A percentile compares a stretch with the other conserved stretches of the same genome.
Evolutionary conservation across 2,888 invertebrate species (phyloP).

Genomic region (Leptinotarsa rubiginosa): DNA sequence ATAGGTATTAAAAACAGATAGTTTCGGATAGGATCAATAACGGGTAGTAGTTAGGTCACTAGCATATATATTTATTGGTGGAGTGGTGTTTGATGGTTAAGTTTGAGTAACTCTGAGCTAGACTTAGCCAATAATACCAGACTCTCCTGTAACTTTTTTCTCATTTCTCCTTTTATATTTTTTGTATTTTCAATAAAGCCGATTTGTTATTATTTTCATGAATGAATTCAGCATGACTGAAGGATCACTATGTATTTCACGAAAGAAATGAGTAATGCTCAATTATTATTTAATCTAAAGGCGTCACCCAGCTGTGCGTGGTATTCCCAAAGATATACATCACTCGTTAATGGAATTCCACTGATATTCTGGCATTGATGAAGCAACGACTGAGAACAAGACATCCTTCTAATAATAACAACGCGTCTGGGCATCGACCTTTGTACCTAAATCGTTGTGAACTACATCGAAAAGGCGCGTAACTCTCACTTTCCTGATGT

Average conservation of each 20-base stretch:
- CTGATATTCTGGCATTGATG: constrained; percentile 6
- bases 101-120: no score
- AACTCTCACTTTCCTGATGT: not conserved
- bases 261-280: not conserved
- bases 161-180: no score
- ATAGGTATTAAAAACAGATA: no score
- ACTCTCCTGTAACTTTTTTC: no score
- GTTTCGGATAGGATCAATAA: no score
- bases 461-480: constrained; percentile 4
- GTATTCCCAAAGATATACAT: constrained; percentile 9
- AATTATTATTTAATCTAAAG: not conserved
- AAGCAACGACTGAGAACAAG: not conserved
- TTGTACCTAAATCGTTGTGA: constrained; percentile 12
- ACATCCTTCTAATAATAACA: constrained; percentile 29
- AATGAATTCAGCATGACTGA: no score
- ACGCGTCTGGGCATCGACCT: constrained; percentile 27
- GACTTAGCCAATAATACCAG: no score
- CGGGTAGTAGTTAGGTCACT: no score
- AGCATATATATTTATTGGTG: no score
- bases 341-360: constrained; percentile 10
- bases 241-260: not conserved
- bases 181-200: no score
- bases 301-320: constrained; percentile 8
- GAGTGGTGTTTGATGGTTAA: no score
- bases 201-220: no score